Evolutionary conservation across 2,888 invertebrate species (phyloP), one percentile per base, ranked within the genome.

Genomic region (Saturnia japonica): DNA sequence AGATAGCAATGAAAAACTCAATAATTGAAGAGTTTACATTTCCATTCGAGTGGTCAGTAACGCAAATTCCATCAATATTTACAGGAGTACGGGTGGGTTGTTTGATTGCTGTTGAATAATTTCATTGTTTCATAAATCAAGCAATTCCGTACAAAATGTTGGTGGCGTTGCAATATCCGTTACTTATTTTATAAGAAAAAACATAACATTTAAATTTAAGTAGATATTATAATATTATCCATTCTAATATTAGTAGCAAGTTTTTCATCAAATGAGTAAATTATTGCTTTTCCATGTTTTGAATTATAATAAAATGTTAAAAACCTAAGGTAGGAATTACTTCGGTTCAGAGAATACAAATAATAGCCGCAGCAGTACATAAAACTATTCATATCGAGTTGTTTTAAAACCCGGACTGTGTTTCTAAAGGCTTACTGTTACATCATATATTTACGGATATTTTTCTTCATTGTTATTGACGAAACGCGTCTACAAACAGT

Each of bases 101-200:
- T 87, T 85, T 86, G 85, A 85, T 88, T 85, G 84, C 84, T 82
- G 83, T 83, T 85, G 83, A 86, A 85, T 85, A 85, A 84, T 86
- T 86, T 82, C 82, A 81, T 78, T 83, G 80, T 82, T 85, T 80
- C 81, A 85, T 84, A 84, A 86, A 85, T 80, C 81, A 82, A 79
- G 79, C 80, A 80, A 82, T 80, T 74, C 77, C 77, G 78, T 71
- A 77, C 77, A 81, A 83, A 82, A 82, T 76, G 75, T 80, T 78
- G 77, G 77, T 77, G 77, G 77, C 74, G 78, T 76, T 72, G 77
- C 74, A 77, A 77, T 72, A 78, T 74, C n/a, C 73, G 74, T 70
- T 75, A 76, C 73, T 74, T 72, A 40, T 40, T 64, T 1, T 40
- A 40, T 62, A 28, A 4, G 22, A 57, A 57, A 57, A 43, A 51